These are phyloP conservation scores for Alces alces DNA, from an alignment of 2,113 vertebrate species.

Conservation along the genomic window DNA sequence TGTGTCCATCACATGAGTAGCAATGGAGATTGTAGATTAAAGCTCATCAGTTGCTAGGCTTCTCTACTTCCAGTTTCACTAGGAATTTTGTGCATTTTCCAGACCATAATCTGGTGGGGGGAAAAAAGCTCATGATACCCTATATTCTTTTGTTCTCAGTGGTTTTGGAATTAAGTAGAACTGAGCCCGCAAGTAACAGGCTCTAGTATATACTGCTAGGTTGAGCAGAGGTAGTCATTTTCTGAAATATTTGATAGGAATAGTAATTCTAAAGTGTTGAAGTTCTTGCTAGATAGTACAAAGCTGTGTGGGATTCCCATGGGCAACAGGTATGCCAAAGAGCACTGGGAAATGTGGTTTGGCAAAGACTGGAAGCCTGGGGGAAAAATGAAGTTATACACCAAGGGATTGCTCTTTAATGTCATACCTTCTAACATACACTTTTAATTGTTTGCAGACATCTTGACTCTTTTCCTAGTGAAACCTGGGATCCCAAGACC, in stretches of 20 bases:
- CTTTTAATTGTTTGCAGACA: background rate
- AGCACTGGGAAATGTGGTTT: background rate
- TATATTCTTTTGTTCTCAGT: background rate
- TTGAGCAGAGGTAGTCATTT: background rate
- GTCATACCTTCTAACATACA: background rate
- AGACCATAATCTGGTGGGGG: background rate
- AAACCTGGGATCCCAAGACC: background rate
- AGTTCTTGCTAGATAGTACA: background rate
- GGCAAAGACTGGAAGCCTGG: background rate
- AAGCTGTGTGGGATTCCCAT: background rate
- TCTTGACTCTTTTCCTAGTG: background rate
- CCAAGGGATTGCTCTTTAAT: background rate
- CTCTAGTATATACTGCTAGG: background rate
- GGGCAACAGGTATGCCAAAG: background rate
- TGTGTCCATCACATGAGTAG: background rate
- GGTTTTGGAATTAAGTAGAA: background rate
- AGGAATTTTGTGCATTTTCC: background rate
- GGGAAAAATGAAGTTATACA: background rate
- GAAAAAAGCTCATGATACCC: background rate
- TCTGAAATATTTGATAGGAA: background rate
- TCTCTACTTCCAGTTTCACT: background rate
- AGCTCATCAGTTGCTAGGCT: background rate
- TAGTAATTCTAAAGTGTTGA: background rate
- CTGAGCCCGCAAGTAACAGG: background rate
- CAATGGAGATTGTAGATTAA: background rate